Percentiles rank a stretch among this genome's conserved stretches.
Conservation (phyloP, 2,888 invertebrate genomes). For the Leucophora obtusa region DNA sequence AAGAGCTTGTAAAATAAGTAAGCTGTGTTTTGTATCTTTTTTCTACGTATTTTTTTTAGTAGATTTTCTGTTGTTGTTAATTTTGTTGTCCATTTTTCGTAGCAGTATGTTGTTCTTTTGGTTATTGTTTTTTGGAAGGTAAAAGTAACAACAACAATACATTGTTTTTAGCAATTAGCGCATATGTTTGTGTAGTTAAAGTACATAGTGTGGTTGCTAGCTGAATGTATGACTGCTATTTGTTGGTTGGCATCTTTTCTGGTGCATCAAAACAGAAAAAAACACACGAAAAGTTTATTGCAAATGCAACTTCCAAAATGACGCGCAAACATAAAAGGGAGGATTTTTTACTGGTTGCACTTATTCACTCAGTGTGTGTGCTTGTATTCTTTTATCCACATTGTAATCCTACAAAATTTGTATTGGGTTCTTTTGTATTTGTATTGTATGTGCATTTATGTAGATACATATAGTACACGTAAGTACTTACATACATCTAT, state of each 20-base stretch:
- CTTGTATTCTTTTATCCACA: neutral
- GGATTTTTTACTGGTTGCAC: constrained; percentile 3
- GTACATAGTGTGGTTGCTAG: constrained; percentile 21
- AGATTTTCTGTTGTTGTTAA: neutral
- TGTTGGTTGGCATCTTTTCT: constrained; percentile 25
- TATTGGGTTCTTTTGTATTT: neutral
- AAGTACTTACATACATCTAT: too few species aligned
- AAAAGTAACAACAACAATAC: constrained; percentile 17
- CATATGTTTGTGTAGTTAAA: constrained; percentile 40
- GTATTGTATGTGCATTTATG: neutral
- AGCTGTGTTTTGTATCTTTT: constrained; percentile 35
- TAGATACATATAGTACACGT: neutral
- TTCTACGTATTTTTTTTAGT: neutral
- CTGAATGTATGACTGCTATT: constrained; percentile 4
- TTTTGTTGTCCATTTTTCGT: constrained; percentile 19
- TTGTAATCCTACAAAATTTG: constrained; percentile 4
- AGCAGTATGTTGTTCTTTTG: neutral
- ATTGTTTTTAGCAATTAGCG: constrained; percentile 57
- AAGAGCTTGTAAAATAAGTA: constrained; percentile 30
- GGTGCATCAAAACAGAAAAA: constrained; percentile 1
- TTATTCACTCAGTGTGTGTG: neutral
- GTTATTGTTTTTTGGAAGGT: constrained; percentile 13
- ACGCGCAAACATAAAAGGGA: constrained; percentile 47
- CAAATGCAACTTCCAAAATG: constrained; percentile 26
- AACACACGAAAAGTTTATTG: constrained; percentile 6